phyloP scores from a whole-genome alignment of 2,888 invertebrate genomes.

The Malacosoma neustria region DNA sequence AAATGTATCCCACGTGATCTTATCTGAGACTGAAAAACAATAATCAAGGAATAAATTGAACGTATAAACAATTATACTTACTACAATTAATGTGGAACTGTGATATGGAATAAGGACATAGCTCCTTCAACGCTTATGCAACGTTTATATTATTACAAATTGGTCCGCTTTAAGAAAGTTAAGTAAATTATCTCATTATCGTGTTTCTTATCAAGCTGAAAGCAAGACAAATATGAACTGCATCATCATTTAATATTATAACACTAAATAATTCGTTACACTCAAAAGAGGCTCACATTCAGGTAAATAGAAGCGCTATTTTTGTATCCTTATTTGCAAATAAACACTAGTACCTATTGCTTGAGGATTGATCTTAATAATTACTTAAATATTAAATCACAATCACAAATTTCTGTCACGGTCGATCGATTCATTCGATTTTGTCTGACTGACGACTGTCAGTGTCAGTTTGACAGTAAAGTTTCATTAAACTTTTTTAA shows the following conservation, averaged over 20 bases:
- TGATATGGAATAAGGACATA: neutral
- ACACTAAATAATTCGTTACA: slow-evolving; percentile 7
- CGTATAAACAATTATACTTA: neutral
- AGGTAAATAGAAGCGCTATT: neutral
- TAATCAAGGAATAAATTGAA: slow-evolving; percentile 6
- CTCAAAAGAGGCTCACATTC: slow-evolving; percentile 8
- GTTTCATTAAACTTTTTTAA: too few relatives aligned
- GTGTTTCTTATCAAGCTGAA: slow-evolving; percentile 55
- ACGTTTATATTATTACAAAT: neutral
- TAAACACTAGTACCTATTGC: neutral
- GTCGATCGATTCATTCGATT: slow-evolving; percentile 3
- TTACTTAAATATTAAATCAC: neutral
- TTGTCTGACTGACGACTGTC: neutral
- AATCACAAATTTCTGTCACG: slow-evolving; percentile 2
- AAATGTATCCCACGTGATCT: neutral
- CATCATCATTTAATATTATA: slow-evolving; percentile 25
- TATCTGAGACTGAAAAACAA: slow-evolving; percentile 11
- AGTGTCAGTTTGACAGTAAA: too few relatives aligned
- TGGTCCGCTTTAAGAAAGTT: neutral
- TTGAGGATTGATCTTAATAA: neutral
- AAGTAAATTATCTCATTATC: slow-evolving; percentile 54
- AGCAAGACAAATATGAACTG: slow-evolving; percentile 46
- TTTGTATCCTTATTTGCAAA: neutral
- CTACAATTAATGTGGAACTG: neutral
- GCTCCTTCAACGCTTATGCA: neutral